Evolutionary conservation across 1,140 invertebrate genomes (phyloP).

Genomic region (Ericerus pela): DNA sequence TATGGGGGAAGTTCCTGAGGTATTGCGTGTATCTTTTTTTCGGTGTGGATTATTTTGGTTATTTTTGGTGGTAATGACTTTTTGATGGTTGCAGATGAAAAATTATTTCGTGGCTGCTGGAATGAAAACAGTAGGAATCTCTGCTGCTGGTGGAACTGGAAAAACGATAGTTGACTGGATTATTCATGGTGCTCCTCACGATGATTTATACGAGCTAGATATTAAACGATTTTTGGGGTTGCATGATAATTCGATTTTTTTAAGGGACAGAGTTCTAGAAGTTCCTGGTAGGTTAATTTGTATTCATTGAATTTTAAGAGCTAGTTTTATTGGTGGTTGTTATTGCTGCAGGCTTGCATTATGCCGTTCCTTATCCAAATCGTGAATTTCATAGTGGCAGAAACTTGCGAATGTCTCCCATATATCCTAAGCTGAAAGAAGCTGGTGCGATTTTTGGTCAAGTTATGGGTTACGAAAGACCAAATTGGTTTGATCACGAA

Average conservation of each 20-base stretch:
- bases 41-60: too few species aligned
- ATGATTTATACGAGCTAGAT: constrained; percentile 82
- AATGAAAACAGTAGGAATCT: constrained; percentile 86
- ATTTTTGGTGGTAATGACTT: too few species aligned
- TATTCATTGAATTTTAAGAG: neutral
- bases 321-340: neutral
- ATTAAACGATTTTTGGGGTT: constrained; percentile 82
- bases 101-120: constrained; percentile 94
- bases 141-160: constrained; percentile 86
- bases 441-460: constrained; percentile 94
- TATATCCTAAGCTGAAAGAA: constrained; percentile 80
- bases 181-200: constrained; percentile 58
- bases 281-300: constrained; percentile 52
- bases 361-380: constrained; percentile 67
- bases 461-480: constrained; percentile 95
- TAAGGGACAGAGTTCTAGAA: constrained; percentile 83
- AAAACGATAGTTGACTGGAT: constrained; percentile 79
- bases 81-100: constrained; percentile 42
- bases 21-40: constrained; percentile 33
- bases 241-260: constrained; percentile 90
- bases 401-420: constrained; percentile 87
- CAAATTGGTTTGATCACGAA: constrained; percentile 68
- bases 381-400: constrained; percentile 73
- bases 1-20: constrained; percentile 81
- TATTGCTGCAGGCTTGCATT: constrained; percentile 46